Conservation (phyloP, 2,113 vertebrate genomes). For the Pyxicephalus adspersus region DNA sequence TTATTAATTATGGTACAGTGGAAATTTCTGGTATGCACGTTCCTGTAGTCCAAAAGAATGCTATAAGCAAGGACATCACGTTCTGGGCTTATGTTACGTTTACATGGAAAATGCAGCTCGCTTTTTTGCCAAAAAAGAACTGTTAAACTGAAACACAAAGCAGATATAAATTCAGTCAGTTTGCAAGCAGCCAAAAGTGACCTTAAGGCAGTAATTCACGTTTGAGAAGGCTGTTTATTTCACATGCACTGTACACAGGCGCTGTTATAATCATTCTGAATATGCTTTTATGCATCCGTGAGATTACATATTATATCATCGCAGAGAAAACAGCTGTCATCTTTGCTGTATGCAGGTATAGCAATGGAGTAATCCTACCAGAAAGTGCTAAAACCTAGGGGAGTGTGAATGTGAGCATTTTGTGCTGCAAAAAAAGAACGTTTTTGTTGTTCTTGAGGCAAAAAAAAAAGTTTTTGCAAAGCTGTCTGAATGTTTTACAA, state of each 20-base stretch:
- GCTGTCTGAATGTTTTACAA: no score
- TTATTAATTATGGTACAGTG: constrained; percentile 47
- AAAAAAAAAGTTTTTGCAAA: no score
- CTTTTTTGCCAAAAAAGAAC: constrained; percentile 29
- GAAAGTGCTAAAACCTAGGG: no score
- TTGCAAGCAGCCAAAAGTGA: constrained; percentile 21
- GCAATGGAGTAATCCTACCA: no score
- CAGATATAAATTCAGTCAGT: constrained; percentile 19
- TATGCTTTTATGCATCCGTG: neutral
- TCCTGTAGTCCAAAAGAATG: constrained; percentile 12
- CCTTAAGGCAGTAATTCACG: constrained; percentile 18
- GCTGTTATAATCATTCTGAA: neutral
- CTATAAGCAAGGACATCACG: constrained; percentile 37
- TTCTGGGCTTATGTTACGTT: constrained; percentile 44
- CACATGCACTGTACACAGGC: constrained; percentile 20
- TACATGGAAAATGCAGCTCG: constrained; percentile 27
- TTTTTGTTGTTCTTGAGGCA: no score
- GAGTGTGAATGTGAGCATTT: no score
- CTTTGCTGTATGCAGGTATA: no score
- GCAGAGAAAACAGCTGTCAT: no score
- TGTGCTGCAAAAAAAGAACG: no score
- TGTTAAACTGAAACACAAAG: constrained; percentile 24
- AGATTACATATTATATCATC: neutral
- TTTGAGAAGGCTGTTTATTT: constrained; percentile 15
- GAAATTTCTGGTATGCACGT: constrained; percentile 40